A percentile compares a stretch with the other conserved stretches of the same genome.
phyloP scores from a whole-genome alignment of 2,888 invertebrate genomes.

The Macaria notata region DNA sequence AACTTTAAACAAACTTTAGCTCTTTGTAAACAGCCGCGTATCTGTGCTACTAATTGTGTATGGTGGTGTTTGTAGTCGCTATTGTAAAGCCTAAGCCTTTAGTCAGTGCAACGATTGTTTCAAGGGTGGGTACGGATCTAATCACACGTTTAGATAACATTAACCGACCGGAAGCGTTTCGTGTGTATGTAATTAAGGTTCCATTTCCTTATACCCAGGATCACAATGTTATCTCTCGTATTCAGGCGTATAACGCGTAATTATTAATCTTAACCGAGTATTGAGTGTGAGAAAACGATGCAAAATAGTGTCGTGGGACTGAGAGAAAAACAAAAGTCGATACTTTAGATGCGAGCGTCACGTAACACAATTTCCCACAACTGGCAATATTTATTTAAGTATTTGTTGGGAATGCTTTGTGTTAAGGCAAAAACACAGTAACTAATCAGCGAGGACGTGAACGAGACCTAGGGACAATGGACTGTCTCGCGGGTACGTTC shows the following conservation, averaged over 20 bases:
- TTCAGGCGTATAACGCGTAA: constrained; percentile 48
- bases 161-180: constrained; percentile 38
- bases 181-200: constrained; percentile 37
- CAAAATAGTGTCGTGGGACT: constrained; percentile 64
- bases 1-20: no score
- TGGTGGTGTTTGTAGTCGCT: not conserved
- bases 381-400: constrained; percentile 39
- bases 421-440: constrained; percentile 63
- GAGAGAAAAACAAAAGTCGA: constrained; percentile 58
- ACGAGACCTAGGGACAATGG: constrained; percentile 64
- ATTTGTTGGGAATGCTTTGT: constrained; percentile 70
- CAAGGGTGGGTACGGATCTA: constrained; percentile 17
- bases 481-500: constrained; percentile 58
- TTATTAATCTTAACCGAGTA: constrained; percentile 61
- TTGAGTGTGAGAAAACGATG: constrained; percentile 67
- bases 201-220: constrained; percentile 48
- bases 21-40: no score
- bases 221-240: constrained; percentile 45
- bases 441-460: constrained; percentile 69
- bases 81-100: constrained; percentile 1
- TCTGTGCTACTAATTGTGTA: no score
- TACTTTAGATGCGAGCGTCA: constrained; percentile 40
- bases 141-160: constrained; percentile 23
- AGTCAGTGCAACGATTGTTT: constrained; percentile 16
- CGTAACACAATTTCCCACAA: constrained; percentile 68